phyloP scores from a whole-genome alignment of 2,888 invertebrate genomes.

The Philopedon plagiatum region DNA sequence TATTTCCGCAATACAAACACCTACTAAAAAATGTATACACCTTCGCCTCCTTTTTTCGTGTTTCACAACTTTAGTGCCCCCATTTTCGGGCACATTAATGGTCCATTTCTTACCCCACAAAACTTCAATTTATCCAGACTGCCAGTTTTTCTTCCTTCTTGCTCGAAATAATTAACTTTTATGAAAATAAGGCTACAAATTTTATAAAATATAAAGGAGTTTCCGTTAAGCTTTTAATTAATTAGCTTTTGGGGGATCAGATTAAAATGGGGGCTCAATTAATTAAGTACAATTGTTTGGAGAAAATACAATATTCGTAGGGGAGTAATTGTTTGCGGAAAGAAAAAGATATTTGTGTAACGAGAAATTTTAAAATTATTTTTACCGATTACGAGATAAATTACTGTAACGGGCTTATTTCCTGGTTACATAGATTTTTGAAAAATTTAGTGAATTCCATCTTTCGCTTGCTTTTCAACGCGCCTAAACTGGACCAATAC shows the following conservation, averaged over 20 bases:
- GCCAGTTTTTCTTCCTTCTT: conserved; percentile 3
- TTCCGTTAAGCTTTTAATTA: conserved; percentile 8
- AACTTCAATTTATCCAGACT: conserved; percentile 8
- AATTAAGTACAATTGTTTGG: too few species aligned
- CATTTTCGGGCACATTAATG: conserved; percentile 6
- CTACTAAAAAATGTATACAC: not conserved
- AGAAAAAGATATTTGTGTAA: too few species aligned
- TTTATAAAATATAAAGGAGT: conserved; percentile 13
- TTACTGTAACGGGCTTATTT: too few species aligned
- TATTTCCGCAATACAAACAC: not conserved
- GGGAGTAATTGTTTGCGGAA: too few species aligned
- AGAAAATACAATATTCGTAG: too few species aligned
- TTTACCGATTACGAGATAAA: too few species aligned
- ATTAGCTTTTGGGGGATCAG: not conserved
- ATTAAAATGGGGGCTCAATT: conserved; percentile 1
- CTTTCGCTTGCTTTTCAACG: too few species aligned
- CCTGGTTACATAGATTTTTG: too few species aligned
- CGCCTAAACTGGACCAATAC: too few species aligned
- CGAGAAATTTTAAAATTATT: too few species aligned
- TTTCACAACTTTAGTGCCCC: not conserved
- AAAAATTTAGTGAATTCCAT: too few species aligned
- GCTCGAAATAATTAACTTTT: conserved; percentile 11
- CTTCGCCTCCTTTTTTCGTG: not conserved
- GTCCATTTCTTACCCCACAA: not conserved
- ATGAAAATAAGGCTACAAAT: conserved; percentile 11